Evolutionary conservation across 2,888 invertebrate species (phyloP).

Genomic region (Theretra japonica): DNA sequence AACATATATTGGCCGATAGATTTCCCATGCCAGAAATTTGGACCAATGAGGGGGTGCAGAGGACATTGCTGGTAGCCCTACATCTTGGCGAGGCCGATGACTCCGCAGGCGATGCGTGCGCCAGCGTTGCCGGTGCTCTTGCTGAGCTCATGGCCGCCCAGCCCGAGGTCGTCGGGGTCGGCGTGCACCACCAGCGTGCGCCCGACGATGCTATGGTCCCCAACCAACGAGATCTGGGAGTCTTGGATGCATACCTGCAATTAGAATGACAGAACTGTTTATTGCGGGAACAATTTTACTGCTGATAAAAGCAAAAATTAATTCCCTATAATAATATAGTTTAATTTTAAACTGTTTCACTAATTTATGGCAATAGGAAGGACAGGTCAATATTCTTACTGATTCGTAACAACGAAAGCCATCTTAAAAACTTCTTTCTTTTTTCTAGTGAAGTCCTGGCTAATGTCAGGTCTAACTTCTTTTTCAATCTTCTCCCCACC

Average conservation of each 20-base stretch:
- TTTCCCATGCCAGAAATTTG: neutral
- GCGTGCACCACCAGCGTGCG: conserved; percentile 96
- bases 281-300: neutral
- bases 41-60: neutral
- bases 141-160: conserved; percentile 96
- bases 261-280: conserved; percentile 12
- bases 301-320: too few relatives aligned
- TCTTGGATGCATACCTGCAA: conserved; percentile 75
- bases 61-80: conserved; percentile 36
- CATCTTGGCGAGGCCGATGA: conserved; percentile 88
- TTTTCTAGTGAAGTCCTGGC: too few relatives aligned
- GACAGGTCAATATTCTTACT: too few relatives aligned
- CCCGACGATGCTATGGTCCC: conserved; percentile 91
- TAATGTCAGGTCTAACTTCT: too few relatives aligned
- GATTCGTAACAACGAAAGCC: too few relatives aligned
- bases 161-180: conserved; percentile 96
- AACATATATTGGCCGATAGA: neutral
- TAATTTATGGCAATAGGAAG: too few relatives aligned
- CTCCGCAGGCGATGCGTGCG: conserved; percentile 94
- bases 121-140: conserved; percentile 98
- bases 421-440: too few relatives aligned
- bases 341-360: too few relatives aligned
- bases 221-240: conserved; percentile 75
- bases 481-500: too few relatives aligned
- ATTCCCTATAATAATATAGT: too few relatives aligned